These are phyloP conservation scores for Ammodytes dubius DNA, from an alignment of 2,113 vertebrate genomes.

Conservation along the genomic window DNA sequence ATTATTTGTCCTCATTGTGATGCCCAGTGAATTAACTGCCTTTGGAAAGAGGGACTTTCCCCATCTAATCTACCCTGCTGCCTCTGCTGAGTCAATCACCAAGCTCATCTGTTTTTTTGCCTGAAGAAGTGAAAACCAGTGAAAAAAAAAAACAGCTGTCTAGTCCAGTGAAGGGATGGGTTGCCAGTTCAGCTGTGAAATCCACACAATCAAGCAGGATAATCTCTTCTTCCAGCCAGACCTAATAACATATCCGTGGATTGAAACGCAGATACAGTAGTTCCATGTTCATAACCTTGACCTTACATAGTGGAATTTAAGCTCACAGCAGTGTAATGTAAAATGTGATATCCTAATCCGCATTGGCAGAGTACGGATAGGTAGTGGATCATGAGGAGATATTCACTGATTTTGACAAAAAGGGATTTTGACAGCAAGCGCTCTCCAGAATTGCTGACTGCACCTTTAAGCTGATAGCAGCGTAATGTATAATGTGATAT, in stretches of 20 bases:
- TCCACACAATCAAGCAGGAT: constrained; percentile 72
- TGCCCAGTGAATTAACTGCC: constrained; percentile 60
- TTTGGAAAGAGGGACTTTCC: constrained; percentile 53
- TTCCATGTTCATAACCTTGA: constrained; percentile 50
- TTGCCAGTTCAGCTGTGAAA: constrained; percentile 78
- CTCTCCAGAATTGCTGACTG: too few species aligned
- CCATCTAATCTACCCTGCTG: constrained; percentile 60
- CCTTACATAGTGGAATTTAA: constrained; percentile 47
- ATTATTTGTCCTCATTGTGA: constrained; percentile 32
- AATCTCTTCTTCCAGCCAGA: constrained; percentile 67
- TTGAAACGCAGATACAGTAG: constrained; percentile 36
- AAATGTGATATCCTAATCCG: constrained; percentile 21
- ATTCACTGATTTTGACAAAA: too few species aligned
- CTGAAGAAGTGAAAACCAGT: constrained; percentile 63
- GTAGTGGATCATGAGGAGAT: too few species aligned
- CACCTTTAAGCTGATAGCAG: too few species aligned
- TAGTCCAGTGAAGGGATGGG: constrained; percentile 59
- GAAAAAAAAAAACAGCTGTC: constrained; percentile 67
- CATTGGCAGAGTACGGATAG: not conserved
- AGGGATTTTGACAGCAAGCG: too few species aligned
- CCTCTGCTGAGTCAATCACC: constrained; percentile 60
- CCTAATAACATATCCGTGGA: constrained; percentile 65
- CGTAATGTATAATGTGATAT: too few species aligned
- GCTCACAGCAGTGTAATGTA: constrained; percentile 39
- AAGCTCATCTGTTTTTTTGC: constrained; percentile 69